Evolutionary conservation across 2,888 invertebrate genomes (phyloP), one percentile per base, ranked within the genome.

Genomic region (Aporophyla nigra): DNA sequence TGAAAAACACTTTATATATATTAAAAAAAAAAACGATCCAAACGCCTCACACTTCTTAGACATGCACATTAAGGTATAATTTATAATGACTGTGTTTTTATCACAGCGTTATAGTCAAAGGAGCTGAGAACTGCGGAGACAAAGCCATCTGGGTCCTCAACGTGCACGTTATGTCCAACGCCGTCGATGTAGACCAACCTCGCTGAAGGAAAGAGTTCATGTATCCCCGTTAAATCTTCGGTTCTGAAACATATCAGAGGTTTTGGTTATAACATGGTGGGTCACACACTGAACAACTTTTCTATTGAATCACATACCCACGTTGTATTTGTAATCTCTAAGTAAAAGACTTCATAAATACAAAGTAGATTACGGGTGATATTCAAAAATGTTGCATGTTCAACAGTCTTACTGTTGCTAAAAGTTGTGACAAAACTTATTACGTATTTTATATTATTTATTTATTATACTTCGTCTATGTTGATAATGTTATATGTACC

Each of bases 131-230:
- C 56, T 51, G 84, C 66, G 1, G 91, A 86, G 16, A 95, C 80
- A 86, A 97, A 97, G 58, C 94, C 88, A 0, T 84, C 76, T 85
- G 93, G 93, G 71, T 91, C 88, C 82, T 95, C 94, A 10, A 91
- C 88, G 66, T 95, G 95, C 7, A 93, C 91, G 71, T 95, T 94
- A 75, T 95, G 95, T 1, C 94, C 93, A 2, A 88, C 93, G 12
- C 87, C 89, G 54, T 89, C 79, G 4, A 95, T 86, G 49, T 93
- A 93, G 58, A 90, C 85, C 19, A 94, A 69, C 6, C 88, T 82
- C 2, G 93, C 93, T 54, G 88, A 86, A 0, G 94, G 94, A 70
- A 95, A 95, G 16, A 89, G 84, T 0, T 74, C 62, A 79, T 79
- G 88, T n/a, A 94, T 94, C 21, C 88, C 90, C 5, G 77, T 72